Evolutionary conservation across 2,888 invertebrate genomes (phyloP).

Genomic region (Kuschelorhynchus macadamiae): DNA sequence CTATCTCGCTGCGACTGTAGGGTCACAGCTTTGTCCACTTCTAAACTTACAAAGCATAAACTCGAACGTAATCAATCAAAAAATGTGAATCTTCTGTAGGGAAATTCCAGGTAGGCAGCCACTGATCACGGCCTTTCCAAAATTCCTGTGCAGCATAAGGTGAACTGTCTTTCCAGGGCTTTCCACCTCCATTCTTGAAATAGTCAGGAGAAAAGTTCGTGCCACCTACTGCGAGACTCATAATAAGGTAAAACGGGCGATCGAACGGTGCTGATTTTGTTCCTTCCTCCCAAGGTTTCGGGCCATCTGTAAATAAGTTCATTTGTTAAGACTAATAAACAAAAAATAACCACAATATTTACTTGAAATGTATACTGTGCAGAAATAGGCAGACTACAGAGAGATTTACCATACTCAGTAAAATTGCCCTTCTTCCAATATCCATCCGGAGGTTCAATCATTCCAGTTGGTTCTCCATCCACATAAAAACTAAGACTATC

Average conservation of each 20-base stretch:
- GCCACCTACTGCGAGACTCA: constrained; percentile 73
- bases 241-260: constrained; percentile 76
- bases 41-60: constrained; percentile 72
- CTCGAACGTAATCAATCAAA: constrained; percentile 77
- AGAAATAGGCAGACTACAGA: too few relatives aligned
- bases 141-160: constrained; percentile 72
- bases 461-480: constrained; percentile 72
- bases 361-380: too few relatives aligned
- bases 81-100: constrained; percentile 72
- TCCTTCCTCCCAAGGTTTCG: constrained; percentile 72
- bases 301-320: too few relatives aligned
- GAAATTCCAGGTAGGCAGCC: constrained; percentile 75
- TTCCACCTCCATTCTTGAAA: constrained; percentile 68
- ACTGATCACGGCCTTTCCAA: constrained; percentile 72
- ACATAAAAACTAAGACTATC: constrained; percentile 70
- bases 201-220: constrained; percentile 77
- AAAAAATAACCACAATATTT: too few relatives aligned
- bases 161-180: constrained; percentile 73
- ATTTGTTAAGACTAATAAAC: too few relatives aligned
- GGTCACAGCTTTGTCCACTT: too few relatives aligned
- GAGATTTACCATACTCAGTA: constrained; percentile 14
- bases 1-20: too few relatives aligned
- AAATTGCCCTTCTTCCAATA: constrained; percentile 39
- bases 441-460: constrained; percentile 68
- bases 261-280: constrained; percentile 79